Evolutionary conservation across 2,113 vertebrate genomes (phyloP).

Genomic region (Ceyx cyanopectus): DNA sequence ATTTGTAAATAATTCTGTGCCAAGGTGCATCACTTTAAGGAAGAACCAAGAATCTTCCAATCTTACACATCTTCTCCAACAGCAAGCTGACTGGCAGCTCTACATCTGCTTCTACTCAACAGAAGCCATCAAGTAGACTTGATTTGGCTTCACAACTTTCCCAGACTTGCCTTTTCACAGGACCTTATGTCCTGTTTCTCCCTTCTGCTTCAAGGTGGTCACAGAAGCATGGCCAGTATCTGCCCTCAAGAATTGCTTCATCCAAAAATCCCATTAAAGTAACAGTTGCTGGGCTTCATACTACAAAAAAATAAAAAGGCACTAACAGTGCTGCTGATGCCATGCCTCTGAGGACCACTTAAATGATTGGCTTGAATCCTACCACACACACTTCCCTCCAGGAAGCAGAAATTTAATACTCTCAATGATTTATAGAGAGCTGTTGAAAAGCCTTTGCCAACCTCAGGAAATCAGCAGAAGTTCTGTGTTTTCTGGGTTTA

Average conservation of each 20-base stretch:
- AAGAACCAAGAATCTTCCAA: not conserved
- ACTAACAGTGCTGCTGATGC: not conserved
- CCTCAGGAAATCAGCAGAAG: not conserved
- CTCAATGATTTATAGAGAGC: not conserved
- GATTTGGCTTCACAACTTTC: not conserved
- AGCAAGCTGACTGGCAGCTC: not conserved
- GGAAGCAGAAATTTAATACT: not conserved
- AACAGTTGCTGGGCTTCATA: not conserved
- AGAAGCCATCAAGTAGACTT: not conserved
- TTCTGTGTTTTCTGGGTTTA: not conserved
- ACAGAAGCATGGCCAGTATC: not conserved
- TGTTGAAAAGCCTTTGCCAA: conserved; percentile 1
- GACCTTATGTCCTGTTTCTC: not conserved
- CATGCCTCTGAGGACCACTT: not conserved
- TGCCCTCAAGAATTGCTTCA: not conserved
- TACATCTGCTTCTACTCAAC: not conserved
- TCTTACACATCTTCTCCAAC: not conserved
- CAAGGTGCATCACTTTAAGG: not conserved
- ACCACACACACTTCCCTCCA: not conserved
- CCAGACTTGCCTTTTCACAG: not conserved
- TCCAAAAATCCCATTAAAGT: not conserved
- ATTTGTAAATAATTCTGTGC: not conserved
- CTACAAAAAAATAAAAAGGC: fast-evolving
- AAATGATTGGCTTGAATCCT: not conserved
- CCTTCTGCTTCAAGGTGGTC: not conserved